phyloP scores from a whole-genome alignment of 2,113 vertebrate species.

The Pelusios castaneus region DNA sequence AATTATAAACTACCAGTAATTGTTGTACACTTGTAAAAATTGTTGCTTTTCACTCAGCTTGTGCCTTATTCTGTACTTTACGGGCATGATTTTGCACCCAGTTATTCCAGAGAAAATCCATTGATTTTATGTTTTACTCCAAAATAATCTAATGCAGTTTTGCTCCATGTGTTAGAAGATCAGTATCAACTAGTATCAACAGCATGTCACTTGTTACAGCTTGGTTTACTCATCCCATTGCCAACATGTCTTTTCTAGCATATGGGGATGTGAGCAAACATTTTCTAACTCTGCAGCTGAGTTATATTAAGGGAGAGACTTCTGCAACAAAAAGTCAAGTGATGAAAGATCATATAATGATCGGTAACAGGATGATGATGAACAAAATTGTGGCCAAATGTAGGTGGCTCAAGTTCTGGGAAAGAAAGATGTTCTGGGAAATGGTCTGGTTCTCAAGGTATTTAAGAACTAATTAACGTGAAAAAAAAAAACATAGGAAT shows the following conservation, averaged over 20 bases:
- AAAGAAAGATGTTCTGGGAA: not conserved
- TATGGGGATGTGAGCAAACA: constrained; percentile 25
- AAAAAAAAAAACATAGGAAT: not conserved
- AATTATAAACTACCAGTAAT: not conserved
- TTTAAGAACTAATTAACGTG: not conserved
- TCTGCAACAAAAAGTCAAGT: constrained; percentile 53
- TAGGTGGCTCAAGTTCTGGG: constrained; percentile 10
- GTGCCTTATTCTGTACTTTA: not conserved
- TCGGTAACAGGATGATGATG: constrained; percentile 10
- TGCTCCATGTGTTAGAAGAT: not conserved
- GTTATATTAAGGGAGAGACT: constrained; percentile 56
- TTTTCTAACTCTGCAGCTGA: constrained; percentile 46
- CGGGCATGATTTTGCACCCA: not conserved
- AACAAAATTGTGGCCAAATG: constrained; percentile 37
- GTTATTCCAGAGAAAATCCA: not conserved
- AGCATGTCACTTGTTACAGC: not conserved
- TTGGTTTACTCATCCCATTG: not conserved
- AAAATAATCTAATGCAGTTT: not conserved
- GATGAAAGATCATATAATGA: constrained; percentile 52
- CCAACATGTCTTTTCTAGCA: not conserved
- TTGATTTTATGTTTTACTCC: not conserved
- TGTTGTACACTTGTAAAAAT: not conserved
- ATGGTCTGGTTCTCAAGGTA: not conserved
- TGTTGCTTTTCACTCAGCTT: not conserved
- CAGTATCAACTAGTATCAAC: not conserved